Percentiles rank a stretch among this genome's conserved stretches.
phyloP scores from a whole-genome alignment of 1,140 invertebrate genomes.

The Achroia grisella region DNA sequence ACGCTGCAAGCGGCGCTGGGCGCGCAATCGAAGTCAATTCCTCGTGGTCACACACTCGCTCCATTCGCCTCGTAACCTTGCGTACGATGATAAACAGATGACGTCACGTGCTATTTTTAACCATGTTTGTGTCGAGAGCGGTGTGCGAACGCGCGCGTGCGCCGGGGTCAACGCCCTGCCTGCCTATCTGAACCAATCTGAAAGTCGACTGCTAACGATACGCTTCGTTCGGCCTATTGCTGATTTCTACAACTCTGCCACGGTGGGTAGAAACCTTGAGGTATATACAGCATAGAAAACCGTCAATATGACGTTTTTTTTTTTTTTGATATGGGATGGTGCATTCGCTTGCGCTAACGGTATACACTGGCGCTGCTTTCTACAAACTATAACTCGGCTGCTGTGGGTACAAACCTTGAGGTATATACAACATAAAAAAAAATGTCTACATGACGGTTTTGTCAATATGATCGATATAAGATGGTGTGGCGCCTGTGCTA shows the following conservation, averaged over 20 bases:
- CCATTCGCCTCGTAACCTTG: slow-evolving; percentile 52
- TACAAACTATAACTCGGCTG: no score
- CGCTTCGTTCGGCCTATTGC: slow-evolving; percentile 17
- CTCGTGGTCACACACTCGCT: slow-evolving; percentile 2
- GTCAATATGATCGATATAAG: no score
- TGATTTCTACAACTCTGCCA: slow-evolving; percentile 11
- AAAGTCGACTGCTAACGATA: slow-evolving; percentile 22
- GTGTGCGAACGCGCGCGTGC: slow-evolving; percentile 32
- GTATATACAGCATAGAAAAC: neutral
- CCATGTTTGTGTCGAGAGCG: slow-evolving; percentile 32
- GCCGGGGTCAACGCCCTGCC: slow-evolving; percentile 43
- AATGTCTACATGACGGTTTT: neutral
- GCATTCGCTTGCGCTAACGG: no score
- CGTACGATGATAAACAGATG: slow-evolving; percentile 62
- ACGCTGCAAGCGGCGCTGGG: neutral
- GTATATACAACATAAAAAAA: neutral
- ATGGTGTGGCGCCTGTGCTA: no score
- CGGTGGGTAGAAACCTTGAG: no score
- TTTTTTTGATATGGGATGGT: no score
- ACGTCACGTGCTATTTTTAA: slow-evolving; percentile 62
- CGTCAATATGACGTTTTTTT: neutral
- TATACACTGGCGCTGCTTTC: slow-evolving; percentile 17
- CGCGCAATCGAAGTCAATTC: neutral
- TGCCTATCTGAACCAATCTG: slow-evolving; percentile 28
- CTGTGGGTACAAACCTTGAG: no score